phyloP scores from a whole-genome alignment of 2,888 invertebrate genomes.

The Ornithoptera priamus region DNA sequence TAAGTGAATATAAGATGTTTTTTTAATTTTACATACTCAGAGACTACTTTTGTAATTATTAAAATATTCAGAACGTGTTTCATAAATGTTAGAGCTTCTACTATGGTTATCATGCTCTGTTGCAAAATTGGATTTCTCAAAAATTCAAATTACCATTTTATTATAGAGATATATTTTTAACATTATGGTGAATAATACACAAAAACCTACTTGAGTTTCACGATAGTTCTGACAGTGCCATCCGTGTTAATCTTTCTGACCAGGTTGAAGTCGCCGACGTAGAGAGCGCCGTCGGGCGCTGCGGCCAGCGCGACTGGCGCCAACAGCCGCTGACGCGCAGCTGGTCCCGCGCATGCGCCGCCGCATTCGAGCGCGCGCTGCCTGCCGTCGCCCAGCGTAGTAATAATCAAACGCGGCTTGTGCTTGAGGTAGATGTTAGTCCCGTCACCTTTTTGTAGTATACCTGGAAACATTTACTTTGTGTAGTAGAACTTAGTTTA shows the following conservation, averaged over 20 bases:
- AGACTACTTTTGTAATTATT: too few relatives aligned
- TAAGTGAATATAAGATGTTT: too few relatives aligned
- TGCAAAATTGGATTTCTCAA: too few relatives aligned
- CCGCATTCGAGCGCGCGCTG: slow-evolving; percentile 92
- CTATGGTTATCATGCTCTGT: too few relatives aligned
- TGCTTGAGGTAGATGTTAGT: slow-evolving; percentile 96
- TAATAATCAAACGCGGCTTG: slow-evolving; percentile 93
- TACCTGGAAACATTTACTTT: slow-evolving; percentile 79
- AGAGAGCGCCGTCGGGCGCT: slow-evolving; percentile 95
- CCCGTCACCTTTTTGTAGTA: slow-evolving; percentile 98
- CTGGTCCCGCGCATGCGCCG: slow-evolving; percentile 87
- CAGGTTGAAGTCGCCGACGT: slow-evolving; percentile 97
- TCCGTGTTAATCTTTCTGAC: slow-evolving; percentile 93
- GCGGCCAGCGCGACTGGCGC: slow-evolving; percentile 96
- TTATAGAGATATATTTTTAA: too few relatives aligned
- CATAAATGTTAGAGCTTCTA: too few relatives aligned
- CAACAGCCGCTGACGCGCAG: slow-evolving; percentile 88
- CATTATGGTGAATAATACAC: too few relatives aligned
- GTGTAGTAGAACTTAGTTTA: not conserved
- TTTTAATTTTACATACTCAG: too few relatives aligned
- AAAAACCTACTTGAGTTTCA: slow-evolving; percentile 87
- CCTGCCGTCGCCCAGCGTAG: slow-evolving; percentile 94
- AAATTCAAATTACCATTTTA: too few relatives aligned
- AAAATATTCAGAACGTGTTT: too few relatives aligned
- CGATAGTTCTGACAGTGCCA: slow-evolving; percentile 89